Evolutionary conservation across 1,140 invertebrate species (phyloP), one percentile per base, ranked within the genome.

Genomic region (Zaprionus africanus): DNA sequence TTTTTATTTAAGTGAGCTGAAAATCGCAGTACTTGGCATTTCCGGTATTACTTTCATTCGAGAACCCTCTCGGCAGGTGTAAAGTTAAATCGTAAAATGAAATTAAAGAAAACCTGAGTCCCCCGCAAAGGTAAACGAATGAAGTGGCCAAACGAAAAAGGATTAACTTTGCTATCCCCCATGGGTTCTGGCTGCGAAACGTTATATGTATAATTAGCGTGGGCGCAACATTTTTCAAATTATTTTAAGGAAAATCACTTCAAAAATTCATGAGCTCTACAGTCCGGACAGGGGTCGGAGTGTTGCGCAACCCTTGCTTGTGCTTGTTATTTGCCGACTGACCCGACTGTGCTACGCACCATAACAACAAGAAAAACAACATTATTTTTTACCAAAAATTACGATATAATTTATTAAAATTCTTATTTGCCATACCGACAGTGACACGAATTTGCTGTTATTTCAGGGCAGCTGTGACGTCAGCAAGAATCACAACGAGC

Each of bases 1-100:
- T 85, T 90, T 83, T 90, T 92, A 92, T 91, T 92, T 91, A 91
- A 91, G 91, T 91, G 62, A 76, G 79, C 66, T 64, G 82, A 34
- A 43, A 63, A 67, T 73, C 63, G 58, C 56, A 64, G 38, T 43
- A 17, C 56, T 59, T 22, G 56, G 56, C n/a, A 59, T 49, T 62
- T 62, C 12, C 54, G 41, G 61, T 70, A 59, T 77, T 79, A 66
- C 62, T 59, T 79, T 60, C 62, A 19, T 61, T 54, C 19, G 49
- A 11, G 12, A 28, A 59, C 67, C 38, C 46, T 41, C 76, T 72
- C 74, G 66, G 69, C 91, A 92, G 91, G 91, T 92, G 91, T 92
- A 92, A 92, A 92, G 91, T 92, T 92, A 90, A 92, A 92, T 92
- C 87, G 88, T 83, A 92, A 92, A 92, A 92, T 82, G 84, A 91